Base-by-base conservation (phyloP, 2,113 vertebrate genomes). In the Gnathonemus echidnorhynchus region DNA sequence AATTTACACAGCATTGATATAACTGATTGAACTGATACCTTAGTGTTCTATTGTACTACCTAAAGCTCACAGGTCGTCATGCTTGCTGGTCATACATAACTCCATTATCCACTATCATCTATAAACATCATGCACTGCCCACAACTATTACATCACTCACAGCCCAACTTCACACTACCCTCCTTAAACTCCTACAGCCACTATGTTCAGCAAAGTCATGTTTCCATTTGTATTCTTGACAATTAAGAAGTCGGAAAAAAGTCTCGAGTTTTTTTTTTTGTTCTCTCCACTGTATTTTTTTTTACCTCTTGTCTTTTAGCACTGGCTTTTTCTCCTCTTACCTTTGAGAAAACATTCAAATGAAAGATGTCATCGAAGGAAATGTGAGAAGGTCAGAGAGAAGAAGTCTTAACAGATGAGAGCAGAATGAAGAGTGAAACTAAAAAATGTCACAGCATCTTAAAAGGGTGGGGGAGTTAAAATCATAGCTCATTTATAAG, bases 251-350 rank as follows among this genome's bases (percentile, higher is more conserved):
- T 90, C 46, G 7, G 88, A 92, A 91, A 74, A 74, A 35, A 92
- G 91, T 91, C 92, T 91, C 84, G 6, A 90, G n/a, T 9, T 90
- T 90, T 77, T 89, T 13, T 56, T 56, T 58, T 58, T 1, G 83
- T 88, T 4, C 85, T 31, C 53, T 27, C 49, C 35, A 42, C 91
- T 91, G 92, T 92, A 87, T 90, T 93, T 83, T 19, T 90, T 89
- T 87, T 91, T 90, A 92, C 92, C 93, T 93, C 92, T 94, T 93
- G 93, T 88, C 93, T 24, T 90, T 42, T 83, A 58, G 90, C 86
- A 52, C 15, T 46, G 84, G 56, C 45, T 89, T 92, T 89, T 90
- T 89, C 90, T 88, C 92, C 89, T 87, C 90, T 9, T 50, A 87
- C 90, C 92, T 91, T 74, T 90, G 90, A 90, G 90, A 88, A 88